Evolutionary conservation across 1,140 invertebrate genomes (phyloP).

Genomic region (Caerostris darwini): DNA sequence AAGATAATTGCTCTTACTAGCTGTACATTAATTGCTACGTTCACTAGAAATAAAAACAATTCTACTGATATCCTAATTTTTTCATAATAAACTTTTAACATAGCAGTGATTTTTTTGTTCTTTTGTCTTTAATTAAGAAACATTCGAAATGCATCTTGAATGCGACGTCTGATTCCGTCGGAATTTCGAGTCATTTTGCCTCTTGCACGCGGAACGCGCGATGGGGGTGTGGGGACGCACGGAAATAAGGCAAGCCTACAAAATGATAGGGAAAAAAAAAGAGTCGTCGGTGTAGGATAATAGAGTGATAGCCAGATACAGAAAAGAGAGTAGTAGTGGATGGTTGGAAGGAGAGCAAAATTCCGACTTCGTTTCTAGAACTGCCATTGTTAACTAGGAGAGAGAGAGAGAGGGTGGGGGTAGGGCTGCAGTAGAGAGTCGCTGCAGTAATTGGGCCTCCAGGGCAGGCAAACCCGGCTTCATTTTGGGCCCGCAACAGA

Average conservation of each 20-base stretch:
- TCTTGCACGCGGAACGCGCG: neutral
- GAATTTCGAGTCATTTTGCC: slow-evolving; percentile 38
- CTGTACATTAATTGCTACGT: too few relatives aligned
- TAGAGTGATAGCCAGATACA: slow-evolving; percentile 69
- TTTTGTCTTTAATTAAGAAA: too few relatives aligned
- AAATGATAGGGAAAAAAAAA: slow-evolving; percentile 62
- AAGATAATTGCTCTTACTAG: too few relatives aligned
- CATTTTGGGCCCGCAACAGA: slow-evolving; percentile 34
- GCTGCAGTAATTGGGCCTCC: slow-evolving; percentile 74
- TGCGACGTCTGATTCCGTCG: neutral
- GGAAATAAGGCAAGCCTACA: slow-evolving; percentile 72
- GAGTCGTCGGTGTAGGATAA: slow-evolving; percentile 64
- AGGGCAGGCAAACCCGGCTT: slow-evolving; percentile 70
- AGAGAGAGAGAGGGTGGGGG: neutral
- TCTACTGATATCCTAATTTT: too few relatives aligned
- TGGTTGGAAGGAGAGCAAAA: slow-evolving; percentile 24
- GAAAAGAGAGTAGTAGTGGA: neutral
- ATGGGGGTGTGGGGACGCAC: neutral
- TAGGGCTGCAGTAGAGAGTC: neutral
- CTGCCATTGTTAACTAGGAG: slow-evolving; percentile 77
- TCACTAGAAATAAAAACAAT: too few relatives aligned
- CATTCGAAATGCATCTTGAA: too few relatives aligned
- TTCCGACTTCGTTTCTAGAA: slow-evolving; percentile 57
- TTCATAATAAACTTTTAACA: too few relatives aligned
- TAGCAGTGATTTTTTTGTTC: too few relatives aligned